These are phyloP conservation scores for Aurelia coerulea DNA, from an alignment of 30 jellyfish, hydroid and myxozoan species.

Conservation along the genomic window DNA sequence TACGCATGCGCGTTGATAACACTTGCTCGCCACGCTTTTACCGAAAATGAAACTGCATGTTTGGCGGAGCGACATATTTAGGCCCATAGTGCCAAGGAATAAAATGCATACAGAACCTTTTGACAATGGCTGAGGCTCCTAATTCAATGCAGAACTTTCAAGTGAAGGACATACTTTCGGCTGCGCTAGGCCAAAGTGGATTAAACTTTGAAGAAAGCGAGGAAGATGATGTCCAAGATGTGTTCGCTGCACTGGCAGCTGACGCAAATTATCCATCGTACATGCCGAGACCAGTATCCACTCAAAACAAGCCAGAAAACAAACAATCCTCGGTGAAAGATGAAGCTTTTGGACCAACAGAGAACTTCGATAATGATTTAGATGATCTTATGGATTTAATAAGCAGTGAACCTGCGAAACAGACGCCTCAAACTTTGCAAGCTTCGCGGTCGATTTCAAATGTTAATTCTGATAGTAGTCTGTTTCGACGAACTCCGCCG, in stretches of 20 bases:
- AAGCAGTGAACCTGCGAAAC: constrained; percentile 30
- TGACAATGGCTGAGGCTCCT: constrained; percentile 77
- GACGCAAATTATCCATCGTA: constrained; percentile 47
- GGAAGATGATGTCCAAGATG: constrained; percentile 75
- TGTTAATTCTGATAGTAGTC: not conserved
- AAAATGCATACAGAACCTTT: constrained; percentile 59
- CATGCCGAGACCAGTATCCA: constrained; percentile 1
- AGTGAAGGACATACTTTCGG: constrained; percentile 88
- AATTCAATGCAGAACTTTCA: constrained; percentile 38
- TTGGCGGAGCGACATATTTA: constrained; percentile 40
- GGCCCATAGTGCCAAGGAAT: constrained; percentile 28
- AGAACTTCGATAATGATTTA: constrained; percentile 36
- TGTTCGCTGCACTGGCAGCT: constrained; percentile 57
- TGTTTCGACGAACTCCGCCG: not conserved
- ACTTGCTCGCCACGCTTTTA: constrained; percentile 68
- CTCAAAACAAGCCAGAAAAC: not conserved
- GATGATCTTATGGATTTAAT: constrained; percentile 65
- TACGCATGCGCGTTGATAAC: constrained; percentile 60
- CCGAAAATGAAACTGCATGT: constrained; percentile 71
- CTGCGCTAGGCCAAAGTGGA: constrained; percentile 99
- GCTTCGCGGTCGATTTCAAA: too few relatives aligned
- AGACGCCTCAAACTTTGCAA: not conserved
- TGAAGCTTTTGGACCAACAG: constrained; percentile 6
- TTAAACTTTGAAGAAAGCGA: constrained; percentile 68
- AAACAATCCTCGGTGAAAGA: not conserved